Evolutionary conservation across 2,888 invertebrate species (phyloP).

Genomic region (Flabesymbios commensalis): DNA sequence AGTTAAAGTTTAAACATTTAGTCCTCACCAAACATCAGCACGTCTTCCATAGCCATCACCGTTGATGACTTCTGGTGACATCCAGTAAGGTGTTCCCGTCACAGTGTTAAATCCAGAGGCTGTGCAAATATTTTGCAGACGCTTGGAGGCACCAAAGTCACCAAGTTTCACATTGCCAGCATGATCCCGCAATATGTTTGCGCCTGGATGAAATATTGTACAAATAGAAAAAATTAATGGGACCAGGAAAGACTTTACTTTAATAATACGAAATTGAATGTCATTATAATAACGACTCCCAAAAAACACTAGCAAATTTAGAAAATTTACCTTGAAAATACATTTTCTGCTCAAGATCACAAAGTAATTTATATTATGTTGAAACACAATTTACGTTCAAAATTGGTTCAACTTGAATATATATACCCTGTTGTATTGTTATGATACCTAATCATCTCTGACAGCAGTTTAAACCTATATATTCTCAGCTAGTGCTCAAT

Average conservation of each 20-base stretch:
- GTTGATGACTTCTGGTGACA: conserved; percentile 62
- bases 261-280: background rate
- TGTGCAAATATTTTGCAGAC: conserved; percentile 58
- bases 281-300: too few species aligned
- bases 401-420: too few species aligned
- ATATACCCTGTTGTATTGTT: too few species aligned
- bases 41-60: conserved; percentile 60
- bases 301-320: too few species aligned
- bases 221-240: background rate
- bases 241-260: background rate
- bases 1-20: too few species aligned
- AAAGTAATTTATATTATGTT: too few species aligned
- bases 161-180: conserved; percentile 63
- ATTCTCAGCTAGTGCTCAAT: too few species aligned
- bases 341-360: too few species aligned
- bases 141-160: conserved; percentile 64
- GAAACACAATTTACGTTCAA: too few species aligned
- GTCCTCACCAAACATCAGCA: conserved; percentile 62
- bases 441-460: too few species aligned
- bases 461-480: too few species aligned
- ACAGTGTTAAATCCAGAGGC: conserved; percentile 44
- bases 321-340: too few species aligned
- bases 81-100: conserved; percentile 62
- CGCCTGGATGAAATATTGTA: conserved; percentile 48
- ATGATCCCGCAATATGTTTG: conserved; percentile 63